Evolutionary conservation across 2,888 invertebrate genomes (phyloP), one percentile per base, ranked within the genome.

Genomic region (Hypomecis punctinalis): DNA sequence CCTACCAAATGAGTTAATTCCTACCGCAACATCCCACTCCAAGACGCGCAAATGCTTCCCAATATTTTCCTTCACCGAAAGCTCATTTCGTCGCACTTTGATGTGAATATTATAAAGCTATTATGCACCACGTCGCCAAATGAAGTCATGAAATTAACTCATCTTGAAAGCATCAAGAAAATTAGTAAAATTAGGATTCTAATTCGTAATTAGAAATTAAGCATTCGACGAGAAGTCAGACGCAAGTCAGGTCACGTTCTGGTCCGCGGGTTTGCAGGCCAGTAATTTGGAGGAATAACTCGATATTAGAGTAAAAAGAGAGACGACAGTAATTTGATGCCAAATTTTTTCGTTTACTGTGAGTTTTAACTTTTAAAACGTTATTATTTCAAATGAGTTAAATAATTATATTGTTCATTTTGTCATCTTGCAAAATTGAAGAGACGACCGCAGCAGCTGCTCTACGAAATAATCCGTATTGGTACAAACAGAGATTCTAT

Each of bases 151-250:
- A 61, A 73, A 78, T 78, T 67, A 72, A 67, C 67, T 63, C 64
- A 61, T 66, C 68, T 69, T 64, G 70, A 70, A 75, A 69, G 69
- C 64, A 51, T 58, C 63, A 63, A 65, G 66, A 69, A 75, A 75
- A 76, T 75, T 67, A 74, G 74, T 64, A 68, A 76, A 74, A 76
- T 75, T 69, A 73, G 72, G 66, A 72, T 75, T 76, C 74, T 76
- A 75, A 80, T 76, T 76, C 66, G 71, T 74, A 81, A 82, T 81
- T 80, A 80, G 76, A 79, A 81, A 82, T 83, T 76, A 76, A 80
- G 80, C 78, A 78, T 78, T 78, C 72, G 77, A 66, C 70, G 68
- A 66, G 68, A 72, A 74, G 76, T 76, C 57, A 39, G 39, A 56
- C 47, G 47, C 11, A 39, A 43, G n/a, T 72, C 73, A 68, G 59